Conservation (phyloP, 1,140 invertebrate genomes). For the Diorhabda elongata region DNA sequence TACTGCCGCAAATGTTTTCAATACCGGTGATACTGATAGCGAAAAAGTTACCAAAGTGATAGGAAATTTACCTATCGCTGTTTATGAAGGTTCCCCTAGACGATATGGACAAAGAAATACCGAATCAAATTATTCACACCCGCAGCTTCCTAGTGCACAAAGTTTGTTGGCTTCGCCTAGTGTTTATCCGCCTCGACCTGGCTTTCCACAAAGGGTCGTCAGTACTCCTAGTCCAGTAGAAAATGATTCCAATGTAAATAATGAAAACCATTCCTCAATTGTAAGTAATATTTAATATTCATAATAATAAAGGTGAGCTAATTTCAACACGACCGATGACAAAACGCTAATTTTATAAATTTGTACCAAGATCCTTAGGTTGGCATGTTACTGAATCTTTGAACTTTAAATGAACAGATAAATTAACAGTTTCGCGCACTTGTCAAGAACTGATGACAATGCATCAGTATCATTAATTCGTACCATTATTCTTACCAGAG, state of each 20-base stretch:
- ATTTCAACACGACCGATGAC: no score
- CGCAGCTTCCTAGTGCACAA: slow-evolving; percentile 54
- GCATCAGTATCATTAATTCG: no score
- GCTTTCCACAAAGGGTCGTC: slow-evolving; percentile 64
- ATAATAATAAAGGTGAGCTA: no score
- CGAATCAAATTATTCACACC: slow-evolving; percentile 44
- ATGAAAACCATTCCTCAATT: slow-evolving; percentile 41
- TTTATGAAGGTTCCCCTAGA: slow-evolving; percentile 87
- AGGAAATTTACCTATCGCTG: slow-evolving; percentile 81
- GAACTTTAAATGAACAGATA: no score
- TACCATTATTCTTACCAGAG: no score
- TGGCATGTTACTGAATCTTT: no score
- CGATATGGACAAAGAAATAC: slow-evolving; percentile 65
- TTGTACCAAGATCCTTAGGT: no score
- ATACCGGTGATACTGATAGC: slow-evolving; percentile 46
- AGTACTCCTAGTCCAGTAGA: slow-evolving; percentile 48
- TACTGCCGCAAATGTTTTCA: slow-evolving; percentile 35
- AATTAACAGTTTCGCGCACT: no score
- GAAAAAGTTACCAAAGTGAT: slow-evolving; percentile 73
- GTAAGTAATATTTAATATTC: slow-evolving; percentile 33
- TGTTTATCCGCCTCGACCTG: slow-evolving; percentile 64
- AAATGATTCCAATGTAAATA: slow-evolving; percentile 34
- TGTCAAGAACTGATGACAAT: no score
- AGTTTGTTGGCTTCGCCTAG: slow-evolving; percentile 61
- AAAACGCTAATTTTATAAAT: no score